Percentiles rank a stretch among this genome's conserved stretches.
Evolutionary conservation across 92 coral and sea anemone genomes (phyloP).

Genomic region (Porites rus): DNA sequence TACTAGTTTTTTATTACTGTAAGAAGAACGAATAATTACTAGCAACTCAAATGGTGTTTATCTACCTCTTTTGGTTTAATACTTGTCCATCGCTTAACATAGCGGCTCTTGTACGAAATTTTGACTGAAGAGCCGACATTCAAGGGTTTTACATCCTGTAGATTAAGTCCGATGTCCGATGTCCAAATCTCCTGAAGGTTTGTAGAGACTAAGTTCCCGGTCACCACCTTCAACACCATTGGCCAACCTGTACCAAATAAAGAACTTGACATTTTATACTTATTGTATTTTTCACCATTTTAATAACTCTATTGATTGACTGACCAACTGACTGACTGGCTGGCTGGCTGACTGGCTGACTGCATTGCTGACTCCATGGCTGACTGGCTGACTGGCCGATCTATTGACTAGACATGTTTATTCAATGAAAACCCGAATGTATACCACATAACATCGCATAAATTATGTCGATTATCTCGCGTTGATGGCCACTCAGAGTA

Average conservation of each 20-base stretch:
- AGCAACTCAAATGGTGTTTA: no score
- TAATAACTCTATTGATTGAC: not conserved
- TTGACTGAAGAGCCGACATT: not conserved
- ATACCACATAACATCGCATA: no score
- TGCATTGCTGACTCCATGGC: not conserved
- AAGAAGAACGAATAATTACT: no score
- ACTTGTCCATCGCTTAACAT: not conserved
- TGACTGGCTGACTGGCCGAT: no score
- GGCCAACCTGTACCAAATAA: conserved; percentile 3
- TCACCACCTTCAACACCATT: conserved; percentile 5
- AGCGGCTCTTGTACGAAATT: not conserved
- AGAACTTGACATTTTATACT: not conserved
- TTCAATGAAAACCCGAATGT: no score
- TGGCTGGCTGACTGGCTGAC: no score
- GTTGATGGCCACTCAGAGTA: no score
- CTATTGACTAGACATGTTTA: no score
- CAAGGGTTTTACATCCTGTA: not conserved
- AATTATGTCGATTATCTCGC: no score
- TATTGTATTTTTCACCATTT: not conserved
- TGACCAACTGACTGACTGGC: no score
- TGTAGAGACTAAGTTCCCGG: not conserved
- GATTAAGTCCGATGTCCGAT: not conserved
- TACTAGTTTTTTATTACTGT: no score
- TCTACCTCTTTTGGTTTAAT: not conserved
- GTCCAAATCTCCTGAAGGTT: conserved; percentile 1